Percentiles rank a stretch among this genome's conserved stretches.
These are phyloP conservation scores for Lampropteryx suffumata DNA, from an alignment of 2,888 invertebrate genomes.

Conservation along the genomic window DNA sequence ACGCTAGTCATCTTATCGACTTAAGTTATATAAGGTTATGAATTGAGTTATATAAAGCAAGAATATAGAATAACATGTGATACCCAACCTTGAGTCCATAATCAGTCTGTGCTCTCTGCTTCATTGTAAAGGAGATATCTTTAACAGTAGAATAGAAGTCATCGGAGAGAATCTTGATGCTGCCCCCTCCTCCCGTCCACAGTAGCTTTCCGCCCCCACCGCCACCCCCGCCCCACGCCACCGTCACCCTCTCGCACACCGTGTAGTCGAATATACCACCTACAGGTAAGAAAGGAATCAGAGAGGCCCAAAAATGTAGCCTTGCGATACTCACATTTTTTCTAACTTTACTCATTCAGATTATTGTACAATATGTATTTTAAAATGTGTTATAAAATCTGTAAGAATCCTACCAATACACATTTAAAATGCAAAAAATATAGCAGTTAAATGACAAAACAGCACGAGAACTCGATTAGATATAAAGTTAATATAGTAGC, in stretches of 20 bases:
- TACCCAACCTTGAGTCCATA: conserved; percentile 89
- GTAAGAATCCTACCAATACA: no score
- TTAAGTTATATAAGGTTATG: no score
- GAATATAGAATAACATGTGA: no score
- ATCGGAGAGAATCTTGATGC: conserved; percentile 70
- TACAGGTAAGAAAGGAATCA: conserved; percentile 37
- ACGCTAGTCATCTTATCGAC: no score
- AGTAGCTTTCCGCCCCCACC: conserved; percentile 86
- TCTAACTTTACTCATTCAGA: no score
- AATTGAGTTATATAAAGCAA: no score
- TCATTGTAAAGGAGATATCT: conserved; percentile 90
- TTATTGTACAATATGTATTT: no score
- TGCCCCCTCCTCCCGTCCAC: conserved; percentile 85
- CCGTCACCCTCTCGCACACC: conserved; percentile 91
- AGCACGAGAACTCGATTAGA: no score
- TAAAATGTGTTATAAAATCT: no score
- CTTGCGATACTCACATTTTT: conserved; percentile 4
- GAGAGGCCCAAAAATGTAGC: neutral
- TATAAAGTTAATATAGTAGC: no score
- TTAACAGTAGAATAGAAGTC: conserved; percentile 78
- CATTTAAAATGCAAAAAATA: no score
- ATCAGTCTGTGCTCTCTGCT: conserved; percentile 86
- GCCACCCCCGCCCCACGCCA: conserved; percentile 89
- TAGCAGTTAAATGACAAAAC: no score
- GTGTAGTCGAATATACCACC: conserved; percentile 88